Evolutionary conservation across 1,140 invertebrate species (phyloP).

Genomic region (Drosophila simulans): DNA sequence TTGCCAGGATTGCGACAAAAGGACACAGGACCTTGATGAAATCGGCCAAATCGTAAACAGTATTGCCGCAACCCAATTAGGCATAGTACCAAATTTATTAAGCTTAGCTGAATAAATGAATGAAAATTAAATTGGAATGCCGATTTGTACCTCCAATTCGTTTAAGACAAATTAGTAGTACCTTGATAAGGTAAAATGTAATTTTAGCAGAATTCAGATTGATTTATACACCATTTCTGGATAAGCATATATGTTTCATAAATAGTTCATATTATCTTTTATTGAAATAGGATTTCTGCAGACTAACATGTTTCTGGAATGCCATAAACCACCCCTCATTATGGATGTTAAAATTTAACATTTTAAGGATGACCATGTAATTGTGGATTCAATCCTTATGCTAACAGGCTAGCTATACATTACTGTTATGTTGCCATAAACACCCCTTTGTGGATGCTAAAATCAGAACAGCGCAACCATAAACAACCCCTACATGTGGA

Average conservation of each 20-base stretch:
- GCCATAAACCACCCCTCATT: not conserved
- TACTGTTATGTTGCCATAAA: slow-evolving; percentile 1
- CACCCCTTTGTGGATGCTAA: not conserved
- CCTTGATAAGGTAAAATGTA: too few relatives aligned
- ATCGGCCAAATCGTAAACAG: slow-evolving; percentile 25
- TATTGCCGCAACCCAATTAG: slow-evolving; percentile 59
- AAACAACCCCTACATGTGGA: slow-evolving; percentile 9
- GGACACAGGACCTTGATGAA: not conserved
- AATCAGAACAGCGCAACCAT: not conserved
- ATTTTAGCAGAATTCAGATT: too few relatives aligned
- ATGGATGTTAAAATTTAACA: not conserved
- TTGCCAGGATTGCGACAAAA: slow-evolving; percentile 15
- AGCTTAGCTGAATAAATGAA: not conserved
- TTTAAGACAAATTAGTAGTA: not conserved
- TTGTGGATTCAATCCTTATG: not conserved
- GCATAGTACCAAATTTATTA: slow-evolving; percentile 46
- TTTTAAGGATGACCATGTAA: too few relatives aligned
- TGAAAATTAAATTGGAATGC: slow-evolving; percentile 21
- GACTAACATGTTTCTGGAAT: too few relatives aligned
- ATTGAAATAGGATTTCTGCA: not conserved
- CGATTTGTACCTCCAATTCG: not conserved
- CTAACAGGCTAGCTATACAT: too few relatives aligned
- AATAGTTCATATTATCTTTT: too few relatives aligned
- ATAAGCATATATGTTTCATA: too few relatives aligned
- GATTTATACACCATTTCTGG: too few relatives aligned